Base-by-base conservation (phyloP, 2,113 vertebrate genomes). In the Cercopithecus mona region DNA sequence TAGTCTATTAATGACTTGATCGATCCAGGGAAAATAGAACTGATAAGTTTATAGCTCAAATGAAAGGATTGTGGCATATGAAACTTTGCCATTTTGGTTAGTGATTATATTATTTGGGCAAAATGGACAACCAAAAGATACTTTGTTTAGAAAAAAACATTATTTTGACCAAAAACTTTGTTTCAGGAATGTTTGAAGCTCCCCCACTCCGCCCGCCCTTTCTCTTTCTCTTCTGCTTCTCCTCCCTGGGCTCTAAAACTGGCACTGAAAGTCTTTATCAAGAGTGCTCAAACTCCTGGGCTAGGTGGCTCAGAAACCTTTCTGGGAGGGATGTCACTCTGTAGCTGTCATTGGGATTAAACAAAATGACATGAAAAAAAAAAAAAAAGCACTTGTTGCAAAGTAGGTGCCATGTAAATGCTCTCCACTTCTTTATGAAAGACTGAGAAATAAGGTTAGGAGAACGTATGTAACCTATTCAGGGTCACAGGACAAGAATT, bases 31-130 rank as follows among this genome's bases (percentile, higher is more conserved):
- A 27, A 97, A 96, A 83, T 35, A 89, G 30, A 94, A 27, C 12
- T 85, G 50, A 80, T 48, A 90, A 66, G 45, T 38, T 90, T 45
- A 57, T 4, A 55, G 55, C 30, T 9, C 18, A 86, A 83, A 83
- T 13, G 3, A 93, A 85, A 94, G 16, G 23, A 76, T 5, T 55
- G 50, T 83, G 82, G 25, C 3, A 78, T 59, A 45, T 72, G 30
- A 97, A 97, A 95, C 61, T 84, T 57, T 78, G 50, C 79, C 30
- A 88, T 86, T 76, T 92, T 25, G 86, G 25, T 93, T 78, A 85
- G 25, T 93, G 38, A 81, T 79, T 52, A 59, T 55, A 57, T 59
- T 66, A 59, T 84, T 70, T 73, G 18, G 40, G 43, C 23, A 87
- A 93, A 90, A 68, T 48, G 30, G 35, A 43, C 72, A 85, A 48